phyloP scores from a whole-genome alignment of 2,888 invertebrate species.

The Iphiclides podalirius region DNA sequence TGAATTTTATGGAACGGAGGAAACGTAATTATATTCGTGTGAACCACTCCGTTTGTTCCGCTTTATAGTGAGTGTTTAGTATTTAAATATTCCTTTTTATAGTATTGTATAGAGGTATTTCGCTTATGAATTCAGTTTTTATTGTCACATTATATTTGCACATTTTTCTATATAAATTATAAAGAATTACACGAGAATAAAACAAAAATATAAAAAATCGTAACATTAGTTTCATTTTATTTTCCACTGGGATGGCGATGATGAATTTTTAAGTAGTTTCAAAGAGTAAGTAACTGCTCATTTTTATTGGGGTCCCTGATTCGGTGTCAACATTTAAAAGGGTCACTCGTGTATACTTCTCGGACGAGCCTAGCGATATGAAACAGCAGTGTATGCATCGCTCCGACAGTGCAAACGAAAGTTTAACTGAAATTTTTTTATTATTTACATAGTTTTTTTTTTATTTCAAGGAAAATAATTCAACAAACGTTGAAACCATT shows the following conservation, averaged over 20 bases:
- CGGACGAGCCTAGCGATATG: too few species aligned
- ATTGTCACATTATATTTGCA: constrained; percentile 73
- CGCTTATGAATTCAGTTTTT: constrained; percentile 62
- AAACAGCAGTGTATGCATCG: too few species aligned
- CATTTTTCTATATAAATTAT: constrained; percentile 73
- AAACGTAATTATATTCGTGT: background rate
- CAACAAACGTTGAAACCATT: too few species aligned
- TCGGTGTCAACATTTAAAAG: too few species aligned
- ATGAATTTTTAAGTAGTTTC: too few species aligned
- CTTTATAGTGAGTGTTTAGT: constrained; percentile 25
- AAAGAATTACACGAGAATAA: constrained; percentile 71
- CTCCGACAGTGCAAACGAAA: too few species aligned
- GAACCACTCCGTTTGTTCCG: constrained; percentile 2
- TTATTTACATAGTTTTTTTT: too few species aligned
- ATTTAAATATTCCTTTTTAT: constrained; percentile 42
- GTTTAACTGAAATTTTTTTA: too few species aligned
- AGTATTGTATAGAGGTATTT: constrained; percentile 55
- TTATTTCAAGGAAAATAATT: too few species aligned
- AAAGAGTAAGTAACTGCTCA: too few species aligned
- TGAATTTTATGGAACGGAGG: constrained; percentile 9
- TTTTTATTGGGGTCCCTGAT: too few species aligned
- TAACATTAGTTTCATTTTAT: background rate
- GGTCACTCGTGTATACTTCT: too few species aligned
- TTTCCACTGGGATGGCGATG: background rate
- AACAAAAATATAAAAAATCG: constrained; percentile 40